phyloP scores from a whole-genome alignment of 1,140 invertebrate species.

The Olivierus martensii region DNA sequence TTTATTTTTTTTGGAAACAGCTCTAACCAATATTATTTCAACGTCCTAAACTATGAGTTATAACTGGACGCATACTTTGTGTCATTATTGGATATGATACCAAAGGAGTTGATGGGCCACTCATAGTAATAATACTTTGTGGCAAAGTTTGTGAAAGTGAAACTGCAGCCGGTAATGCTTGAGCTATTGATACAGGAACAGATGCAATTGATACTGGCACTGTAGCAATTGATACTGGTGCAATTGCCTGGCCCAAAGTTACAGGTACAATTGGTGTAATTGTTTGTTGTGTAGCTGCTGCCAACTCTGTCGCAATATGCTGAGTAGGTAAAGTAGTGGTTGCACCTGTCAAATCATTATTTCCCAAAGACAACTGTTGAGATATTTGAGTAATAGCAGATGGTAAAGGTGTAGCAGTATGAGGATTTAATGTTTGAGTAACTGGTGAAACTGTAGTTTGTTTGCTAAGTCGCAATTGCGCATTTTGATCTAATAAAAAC shows the following conservation, averaged over 20 bases:
- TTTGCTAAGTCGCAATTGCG: conserved; percentile 39
- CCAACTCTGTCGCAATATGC: conserved; percentile 27
- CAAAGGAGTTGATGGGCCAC: conserved; percentile 37
- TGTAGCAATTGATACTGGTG: conserved; percentile 30
- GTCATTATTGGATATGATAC: conserved; percentile 58
- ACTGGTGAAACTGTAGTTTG: neutral
- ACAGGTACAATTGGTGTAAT: conserved; percentile 24
- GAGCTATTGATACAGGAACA: conserved; percentile 31
- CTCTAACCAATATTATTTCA: neutral
- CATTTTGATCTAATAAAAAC: conserved; percentile 63
- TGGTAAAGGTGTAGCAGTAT: neutral
- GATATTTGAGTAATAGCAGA: too few relatives aligned
- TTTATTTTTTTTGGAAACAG: too few relatives aligned
- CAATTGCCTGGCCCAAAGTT: conserved; percentile 5
- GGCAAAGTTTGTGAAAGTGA: conserved; percentile 9
- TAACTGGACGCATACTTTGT: conserved; percentile 31
- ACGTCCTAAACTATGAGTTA: conserved; percentile 20
- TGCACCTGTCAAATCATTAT: too few relatives aligned
- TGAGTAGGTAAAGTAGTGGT: too few relatives aligned
- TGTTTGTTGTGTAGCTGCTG: conserved; percentile 3
- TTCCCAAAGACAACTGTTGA: too few relatives aligned
- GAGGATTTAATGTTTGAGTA: neutral
- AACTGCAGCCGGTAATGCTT: conserved; percentile 27
- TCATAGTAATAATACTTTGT: conserved; percentile 23
- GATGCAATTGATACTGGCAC: conserved; percentile 21